Conservation (phyloP, 53 echinoderm and acorn worm species). For the Luidia sarsii region DNA sequence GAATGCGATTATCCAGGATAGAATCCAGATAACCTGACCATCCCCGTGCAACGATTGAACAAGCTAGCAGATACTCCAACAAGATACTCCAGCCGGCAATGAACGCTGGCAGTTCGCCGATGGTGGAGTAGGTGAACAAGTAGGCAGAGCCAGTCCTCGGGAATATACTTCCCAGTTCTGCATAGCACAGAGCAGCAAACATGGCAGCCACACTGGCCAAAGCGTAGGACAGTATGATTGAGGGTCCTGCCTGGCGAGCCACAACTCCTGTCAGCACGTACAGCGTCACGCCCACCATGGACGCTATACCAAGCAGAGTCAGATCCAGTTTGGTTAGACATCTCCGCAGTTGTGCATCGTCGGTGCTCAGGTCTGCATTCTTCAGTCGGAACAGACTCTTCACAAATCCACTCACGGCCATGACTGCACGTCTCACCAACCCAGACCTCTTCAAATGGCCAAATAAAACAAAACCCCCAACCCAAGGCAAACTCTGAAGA, state of each 20-base stretch:
- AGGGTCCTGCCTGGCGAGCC: constrained; percentile 66
- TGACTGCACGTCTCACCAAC: too few species aligned
- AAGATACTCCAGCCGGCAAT: constrained; percentile 81
- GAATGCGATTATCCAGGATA: constrained; percentile 35
- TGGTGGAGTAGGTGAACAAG: constrained; percentile 58
- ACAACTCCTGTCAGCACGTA: constrained; percentile 75
- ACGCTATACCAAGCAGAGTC: constrained; percentile 63
- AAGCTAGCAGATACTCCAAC: constrained; percentile 62
- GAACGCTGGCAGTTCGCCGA: constrained; percentile 80
- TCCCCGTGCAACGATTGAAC: constrained; percentile 51
- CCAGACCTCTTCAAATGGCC: too few species aligned
- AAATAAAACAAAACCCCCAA: too few species aligned
- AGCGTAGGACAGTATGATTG: constrained; percentile 62
- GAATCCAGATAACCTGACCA: constrained; percentile 73
- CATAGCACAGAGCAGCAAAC: constrained; percentile 70
- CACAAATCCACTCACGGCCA: constrained; percentile 13
- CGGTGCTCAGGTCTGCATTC: constrained; percentile 9
- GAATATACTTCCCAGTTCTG: constrained; percentile 68
- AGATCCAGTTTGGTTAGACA: constrained; percentile 63
- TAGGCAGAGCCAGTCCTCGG: constrained; percentile 82
- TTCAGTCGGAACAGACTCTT: constrained; percentile 57
- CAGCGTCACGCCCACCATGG: constrained; percentile 75
- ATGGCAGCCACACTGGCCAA: constrained; percentile 64
- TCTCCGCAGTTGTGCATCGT: constrained; percentile 48
- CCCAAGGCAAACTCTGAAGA: too few species aligned